These are phyloP conservation scores for Ophthalmolycus amberensis DNA, from an alignment of 2,113 vertebrate species.

Conservation along the genomic window DNA sequence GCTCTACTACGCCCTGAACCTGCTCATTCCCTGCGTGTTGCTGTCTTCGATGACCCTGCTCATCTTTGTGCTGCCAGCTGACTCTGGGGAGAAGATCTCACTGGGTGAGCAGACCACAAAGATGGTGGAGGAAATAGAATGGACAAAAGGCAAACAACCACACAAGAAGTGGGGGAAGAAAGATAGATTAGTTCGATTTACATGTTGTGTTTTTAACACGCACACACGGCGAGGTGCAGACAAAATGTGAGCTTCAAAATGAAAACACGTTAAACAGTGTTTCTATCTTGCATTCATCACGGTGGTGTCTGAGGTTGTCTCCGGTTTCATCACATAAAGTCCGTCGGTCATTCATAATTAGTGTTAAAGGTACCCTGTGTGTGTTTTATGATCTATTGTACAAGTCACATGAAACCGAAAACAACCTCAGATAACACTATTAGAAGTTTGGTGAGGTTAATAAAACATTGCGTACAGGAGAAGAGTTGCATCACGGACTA, in stretches of 20 bases:
- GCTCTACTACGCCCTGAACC: conserved; percentile 85
- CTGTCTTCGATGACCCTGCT: conserved; percentile 86
- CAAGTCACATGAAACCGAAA: background rate
- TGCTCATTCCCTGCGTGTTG: conserved; percentile 85
- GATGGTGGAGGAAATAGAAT: background rate
- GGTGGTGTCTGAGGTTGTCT: background rate
- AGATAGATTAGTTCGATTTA: background rate
- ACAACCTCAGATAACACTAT: background rate
- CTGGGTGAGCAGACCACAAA: conserved; percentile 79
- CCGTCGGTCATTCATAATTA: background rate
- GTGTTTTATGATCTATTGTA: background rate
- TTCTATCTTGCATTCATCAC: background rate
- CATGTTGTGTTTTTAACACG: background rate
- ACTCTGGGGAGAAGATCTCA: conserved; percentile 88
- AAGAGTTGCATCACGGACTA: background rate
- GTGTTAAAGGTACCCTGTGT: background rate
- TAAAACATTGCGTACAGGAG: background rate
- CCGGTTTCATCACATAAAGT: background rate
- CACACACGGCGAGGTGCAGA: background rate
- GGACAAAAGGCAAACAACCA: background rate
- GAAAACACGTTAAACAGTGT: background rate
- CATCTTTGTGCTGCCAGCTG: conserved; percentile 86
- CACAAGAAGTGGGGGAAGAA: background rate
- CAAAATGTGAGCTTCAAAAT: background rate
- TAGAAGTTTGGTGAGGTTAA: background rate